Conservation (phyloP, 2,888 invertebrate genomes). For the Zygothrica quintamaculata region DNA sequence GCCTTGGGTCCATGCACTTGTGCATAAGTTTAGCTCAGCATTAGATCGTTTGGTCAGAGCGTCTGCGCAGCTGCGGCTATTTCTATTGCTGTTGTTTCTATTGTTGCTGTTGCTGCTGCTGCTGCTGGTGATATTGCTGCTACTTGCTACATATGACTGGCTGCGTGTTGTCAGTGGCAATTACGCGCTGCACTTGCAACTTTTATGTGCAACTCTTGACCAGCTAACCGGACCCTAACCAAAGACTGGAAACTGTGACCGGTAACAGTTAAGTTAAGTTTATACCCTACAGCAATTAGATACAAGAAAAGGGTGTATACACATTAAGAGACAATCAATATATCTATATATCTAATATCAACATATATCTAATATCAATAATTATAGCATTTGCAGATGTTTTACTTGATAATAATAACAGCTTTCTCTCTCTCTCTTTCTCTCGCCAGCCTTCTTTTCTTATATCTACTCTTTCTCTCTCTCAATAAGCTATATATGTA, state of each 20-base stretch:
- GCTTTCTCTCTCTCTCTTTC: too few species aligned
- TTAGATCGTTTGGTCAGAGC: slow-evolving; percentile 44
- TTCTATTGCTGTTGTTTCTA: too few species aligned
- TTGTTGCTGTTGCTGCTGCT: slow-evolving; percentile 20
- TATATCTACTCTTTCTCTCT: too few species aligned
- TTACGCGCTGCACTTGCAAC: slow-evolving; percentile 59
- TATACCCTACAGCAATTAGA: background rate
- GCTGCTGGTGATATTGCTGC: slow-evolving; percentile 17
- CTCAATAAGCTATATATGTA: too few species aligned
- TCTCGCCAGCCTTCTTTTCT: too few species aligned
- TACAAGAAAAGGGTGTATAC: background rate
- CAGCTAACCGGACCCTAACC: slow-evolving; percentile 26
- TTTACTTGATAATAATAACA: too few species aligned
- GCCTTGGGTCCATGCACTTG: slow-evolving; percentile 4
- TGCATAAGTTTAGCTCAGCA: background rate
- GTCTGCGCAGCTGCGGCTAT: slow-evolving; percentile 19
- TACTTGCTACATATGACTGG: slow-evolving; percentile 10
- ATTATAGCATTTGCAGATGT: too few species aligned
- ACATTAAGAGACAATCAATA: too few species aligned
- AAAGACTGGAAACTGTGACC: slow-evolving; percentile 19
- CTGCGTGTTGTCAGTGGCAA: slow-evolving; percentile 52
- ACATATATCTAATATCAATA: too few species aligned
- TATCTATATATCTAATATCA: too few species aligned
- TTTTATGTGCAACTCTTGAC: slow-evolving; percentile 43
- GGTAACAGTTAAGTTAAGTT: slow-evolving; percentile 39